Evolutionary conservation across 2,888 invertebrate species (phyloP).

Genomic region (Drosophila meridionalis): DNA sequence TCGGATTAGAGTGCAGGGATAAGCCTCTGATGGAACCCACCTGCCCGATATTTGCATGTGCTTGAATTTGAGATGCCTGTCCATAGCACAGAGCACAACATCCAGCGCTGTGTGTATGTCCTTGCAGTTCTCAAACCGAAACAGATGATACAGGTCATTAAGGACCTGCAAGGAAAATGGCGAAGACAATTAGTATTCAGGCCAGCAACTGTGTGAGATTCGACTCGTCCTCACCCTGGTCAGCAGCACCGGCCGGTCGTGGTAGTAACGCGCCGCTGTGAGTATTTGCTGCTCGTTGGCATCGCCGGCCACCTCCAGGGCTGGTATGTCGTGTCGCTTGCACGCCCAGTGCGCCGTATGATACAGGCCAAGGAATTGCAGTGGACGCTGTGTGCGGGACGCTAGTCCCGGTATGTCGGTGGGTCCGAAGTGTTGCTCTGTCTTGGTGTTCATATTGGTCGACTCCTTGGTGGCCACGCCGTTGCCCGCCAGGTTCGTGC

Average conservation of each 20-base stretch:
- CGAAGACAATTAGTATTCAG: background rate
- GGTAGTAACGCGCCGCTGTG: slow-evolving; percentile 92
- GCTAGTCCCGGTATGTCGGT: slow-evolving; percentile 95
- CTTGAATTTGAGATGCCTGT: slow-evolving; percentile 92
- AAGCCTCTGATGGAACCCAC: slow-evolving; percentile 84
- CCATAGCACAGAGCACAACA: slow-evolving; percentile 95
- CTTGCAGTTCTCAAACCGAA: slow-evolving; percentile 92
- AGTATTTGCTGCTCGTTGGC: slow-evolving; percentile 96
- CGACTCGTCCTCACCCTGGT: slow-evolving; percentile 83
- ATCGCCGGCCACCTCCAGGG: slow-evolving; percentile 95
- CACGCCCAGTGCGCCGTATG: slow-evolving; percentile 96
- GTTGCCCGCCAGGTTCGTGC: slow-evolving; percentile 96
- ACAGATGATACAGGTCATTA: slow-evolving; percentile 95
- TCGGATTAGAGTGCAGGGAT: background rate
- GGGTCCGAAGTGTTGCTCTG: slow-evolving; percentile 66
- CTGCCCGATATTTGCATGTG: slow-evolving; percentile 97
- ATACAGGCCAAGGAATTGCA: slow-evolving; percentile 96
- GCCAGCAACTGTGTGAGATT: background rate
- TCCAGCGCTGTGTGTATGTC: slow-evolving; percentile 91
- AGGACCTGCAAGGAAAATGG: slow-evolving; percentile 87
- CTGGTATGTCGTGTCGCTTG: slow-evolving; percentile 95
- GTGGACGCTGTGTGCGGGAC: slow-evolving; percentile 90
- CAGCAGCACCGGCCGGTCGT: slow-evolving; percentile 93
- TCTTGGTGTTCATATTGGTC: slow-evolving; percentile 70
- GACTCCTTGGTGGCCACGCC: slow-evolving; percentile 88